Conservation (phyloP, 2,888 invertebrate genomes). For the Nomada hirtipes region DNA sequence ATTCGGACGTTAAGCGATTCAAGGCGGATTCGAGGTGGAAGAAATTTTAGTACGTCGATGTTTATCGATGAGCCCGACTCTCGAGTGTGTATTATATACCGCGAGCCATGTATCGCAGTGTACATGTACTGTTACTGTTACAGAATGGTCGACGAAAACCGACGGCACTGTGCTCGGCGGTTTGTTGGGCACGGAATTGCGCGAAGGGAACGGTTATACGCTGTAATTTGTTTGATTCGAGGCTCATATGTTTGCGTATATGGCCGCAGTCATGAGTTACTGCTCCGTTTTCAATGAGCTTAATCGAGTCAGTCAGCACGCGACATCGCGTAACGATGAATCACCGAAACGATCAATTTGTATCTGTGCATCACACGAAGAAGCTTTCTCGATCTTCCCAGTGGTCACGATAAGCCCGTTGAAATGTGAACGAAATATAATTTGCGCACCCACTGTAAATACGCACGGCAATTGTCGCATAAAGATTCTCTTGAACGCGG, state of each 20-base stretch:
- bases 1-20: background rate
- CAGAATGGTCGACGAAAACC: background rate
- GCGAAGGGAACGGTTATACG: conserved; percentile 48
- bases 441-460: too few species aligned
- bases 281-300: conserved; percentile 64
- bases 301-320: conserved; percentile 63
- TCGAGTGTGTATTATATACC: background rate
- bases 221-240: conserved; percentile 52
- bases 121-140: background rate
- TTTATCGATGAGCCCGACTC: background rate
- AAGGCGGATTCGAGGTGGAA: background rate
- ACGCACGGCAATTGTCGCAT: too few species aligned
- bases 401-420: too few species aligned
- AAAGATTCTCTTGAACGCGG: too few species aligned
- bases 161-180: background rate
- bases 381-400: background rate
- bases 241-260: conserved; percentile 30
- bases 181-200: conserved; percentile 11
- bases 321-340: conserved; percentile 65
- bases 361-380: too few species aligned
- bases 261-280: conserved; percentile 53
- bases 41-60: background rate
- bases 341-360: conserved; percentile 38
- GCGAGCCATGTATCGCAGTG: background rate
- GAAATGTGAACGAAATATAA: too few species aligned